Conservation (phyloP, 2,888 invertebrate genomes). For the Luperina nickerlii region DNA sequence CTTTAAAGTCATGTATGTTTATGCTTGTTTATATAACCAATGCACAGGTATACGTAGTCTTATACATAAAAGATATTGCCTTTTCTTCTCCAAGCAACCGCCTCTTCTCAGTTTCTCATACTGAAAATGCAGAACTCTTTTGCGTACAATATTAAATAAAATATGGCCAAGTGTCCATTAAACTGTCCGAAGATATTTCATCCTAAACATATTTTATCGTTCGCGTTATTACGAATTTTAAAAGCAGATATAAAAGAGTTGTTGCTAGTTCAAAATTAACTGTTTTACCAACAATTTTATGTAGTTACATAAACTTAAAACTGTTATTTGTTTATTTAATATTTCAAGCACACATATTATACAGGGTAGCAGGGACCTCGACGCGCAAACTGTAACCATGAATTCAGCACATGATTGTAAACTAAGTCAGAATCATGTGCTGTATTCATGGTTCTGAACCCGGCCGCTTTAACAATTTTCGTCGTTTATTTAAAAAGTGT, state of each 20-base stretch:
- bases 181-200: slow-evolving; percentile 34
- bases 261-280: slow-evolving; percentile 30
- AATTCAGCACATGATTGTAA: background rate
- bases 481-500: too few relatives aligned
- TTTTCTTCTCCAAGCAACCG: background rate
- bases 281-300: background rate
- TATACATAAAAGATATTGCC: slow-evolving; percentile 21
- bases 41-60: slow-evolving; percentile 3
- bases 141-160: slow-evolving; percentile 28
- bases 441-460: background rate
- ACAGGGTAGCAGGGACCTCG: too few relatives aligned
- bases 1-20: slow-evolving; percentile 5
- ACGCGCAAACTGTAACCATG: background rate
- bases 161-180: slow-evolving; percentile 11
- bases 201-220: slow-evolving; percentile 46
- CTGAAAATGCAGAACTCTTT: background rate
- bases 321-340: background rate
- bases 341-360: background rate
- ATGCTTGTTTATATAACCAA: slow-evolving; percentile 8
- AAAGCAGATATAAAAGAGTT: slow-evolving; percentile 25
- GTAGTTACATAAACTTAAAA: slow-evolving; percentile 7
- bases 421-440: too few relatives aligned
- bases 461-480: background rate
- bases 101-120: background rate
- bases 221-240: slow-evolving; percentile 26